These are phyloP conservation scores for Heliocidaris erythrogramma DNA, from an alignment of 35 echinoderm and acorn worm species.

Conservation along the genomic window DNA sequence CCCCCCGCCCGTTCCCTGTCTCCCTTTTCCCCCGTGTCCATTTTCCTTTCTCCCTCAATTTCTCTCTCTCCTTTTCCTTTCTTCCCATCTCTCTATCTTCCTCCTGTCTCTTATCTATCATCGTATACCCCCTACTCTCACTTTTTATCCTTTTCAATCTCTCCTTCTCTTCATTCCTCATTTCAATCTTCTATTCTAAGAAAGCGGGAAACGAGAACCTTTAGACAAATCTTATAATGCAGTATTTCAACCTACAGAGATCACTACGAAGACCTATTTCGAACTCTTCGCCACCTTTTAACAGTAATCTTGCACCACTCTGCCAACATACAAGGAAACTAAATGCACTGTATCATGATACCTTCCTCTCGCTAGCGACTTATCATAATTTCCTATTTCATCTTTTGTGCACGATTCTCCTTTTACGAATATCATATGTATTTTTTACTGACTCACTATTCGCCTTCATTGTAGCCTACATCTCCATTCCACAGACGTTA, in stretches of 20 bases:
- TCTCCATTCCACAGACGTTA: background rate
- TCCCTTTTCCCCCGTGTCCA: background rate
- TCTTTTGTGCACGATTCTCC: background rate
- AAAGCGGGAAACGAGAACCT: background rate
- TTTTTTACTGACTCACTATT: background rate
- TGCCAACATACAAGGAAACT: background rate
- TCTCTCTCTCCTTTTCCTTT: background rate
- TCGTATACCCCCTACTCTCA: background rate
- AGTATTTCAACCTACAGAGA: background rate
- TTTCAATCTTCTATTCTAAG: background rate
- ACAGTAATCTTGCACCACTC: background rate
- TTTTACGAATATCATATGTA: background rate
- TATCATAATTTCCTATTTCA: background rate
- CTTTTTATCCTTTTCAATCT: background rate
- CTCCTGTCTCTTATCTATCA: background rate
- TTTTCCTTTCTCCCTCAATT: background rate
- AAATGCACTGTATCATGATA: background rate
- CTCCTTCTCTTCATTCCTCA: background rate
- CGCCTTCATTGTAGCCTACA: background rate
- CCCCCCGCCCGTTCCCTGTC: background rate
- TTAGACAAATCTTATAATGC: background rate
- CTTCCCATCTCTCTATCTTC: background rate
- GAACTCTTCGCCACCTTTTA: background rate
- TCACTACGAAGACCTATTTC: background rate
- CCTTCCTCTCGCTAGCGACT: background rate